A percentile compares a stretch with the other conserved stretches of the same genome.
Evolutionary conservation across 2,113 vertebrate species (phyloP).

Genomic region (Cathartes aura): DNA sequence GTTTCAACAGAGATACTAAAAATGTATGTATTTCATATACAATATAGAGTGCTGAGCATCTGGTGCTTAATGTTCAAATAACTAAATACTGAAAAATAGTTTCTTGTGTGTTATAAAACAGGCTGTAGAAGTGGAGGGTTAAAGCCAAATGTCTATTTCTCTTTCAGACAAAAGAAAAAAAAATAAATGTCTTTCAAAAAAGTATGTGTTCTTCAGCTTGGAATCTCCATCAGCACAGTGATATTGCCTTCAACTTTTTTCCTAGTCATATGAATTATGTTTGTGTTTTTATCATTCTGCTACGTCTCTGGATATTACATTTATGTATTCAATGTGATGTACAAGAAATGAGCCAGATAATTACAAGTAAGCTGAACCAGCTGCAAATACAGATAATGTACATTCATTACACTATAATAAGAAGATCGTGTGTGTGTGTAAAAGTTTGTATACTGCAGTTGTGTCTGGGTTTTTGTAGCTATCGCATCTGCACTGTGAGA

Average conservation of each 20-base stretch:
- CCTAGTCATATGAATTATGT: neutral
- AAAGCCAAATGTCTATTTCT: neutral
- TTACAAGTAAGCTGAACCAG: conserved; percentile 19
- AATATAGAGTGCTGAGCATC: neutral
- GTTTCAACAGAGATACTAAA: neutral
- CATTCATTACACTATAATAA: neutral
- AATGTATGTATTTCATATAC: neutral
- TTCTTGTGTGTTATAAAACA: neutral
- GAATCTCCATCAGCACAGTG: neutral
- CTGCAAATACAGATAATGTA: conserved; percentile 39
- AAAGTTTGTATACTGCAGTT: neutral
- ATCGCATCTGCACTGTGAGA: neutral
- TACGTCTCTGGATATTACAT: neutral
- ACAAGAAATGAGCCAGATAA: conserved; percentile 41
- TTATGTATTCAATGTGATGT: neutral
- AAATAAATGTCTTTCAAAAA: neutral
- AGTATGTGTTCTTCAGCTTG: neutral
- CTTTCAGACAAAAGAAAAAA: neutral
- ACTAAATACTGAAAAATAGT: neutral
- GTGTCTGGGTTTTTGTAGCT: neutral
- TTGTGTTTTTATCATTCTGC: neutral
- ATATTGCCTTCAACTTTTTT: neutral
- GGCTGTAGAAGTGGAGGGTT: neutral
- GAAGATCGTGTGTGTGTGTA: neutral
- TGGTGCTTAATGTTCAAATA: neutral